phyloP scores from a whole-genome alignment of 2,113 vertebrate species.

The Petrocephalus microphthalmus region DNA sequence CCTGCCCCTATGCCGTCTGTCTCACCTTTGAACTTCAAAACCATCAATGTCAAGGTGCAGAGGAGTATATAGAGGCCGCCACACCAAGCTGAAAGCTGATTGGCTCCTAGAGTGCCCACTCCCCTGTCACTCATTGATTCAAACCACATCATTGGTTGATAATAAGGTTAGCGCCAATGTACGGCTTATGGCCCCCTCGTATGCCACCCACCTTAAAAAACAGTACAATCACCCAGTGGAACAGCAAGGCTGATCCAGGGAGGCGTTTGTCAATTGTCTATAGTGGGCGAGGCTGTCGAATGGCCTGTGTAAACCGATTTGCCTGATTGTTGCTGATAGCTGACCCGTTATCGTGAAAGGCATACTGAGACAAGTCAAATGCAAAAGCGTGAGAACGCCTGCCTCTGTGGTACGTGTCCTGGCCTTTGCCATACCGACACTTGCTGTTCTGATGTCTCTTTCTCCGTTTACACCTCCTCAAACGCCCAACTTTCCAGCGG shows the following conservation, averaged over 20 bases:
- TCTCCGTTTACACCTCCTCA: too few relatives aligned
- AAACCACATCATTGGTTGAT: not conserved
- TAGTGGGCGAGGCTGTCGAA: not conserved
- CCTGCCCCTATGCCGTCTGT: not conserved
- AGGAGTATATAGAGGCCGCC: not conserved
- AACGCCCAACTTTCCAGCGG: too few relatives aligned
- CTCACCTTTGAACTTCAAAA: conserved; percentile 27
- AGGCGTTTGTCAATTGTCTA: not conserved
- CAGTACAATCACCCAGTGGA: not conserved
- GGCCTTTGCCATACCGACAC: too few relatives aligned
- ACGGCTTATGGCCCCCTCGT: not conserved
- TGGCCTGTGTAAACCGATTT: not conserved
- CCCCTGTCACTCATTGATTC: not conserved
- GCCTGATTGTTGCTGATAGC: not conserved
- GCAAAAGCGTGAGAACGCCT: not conserved
- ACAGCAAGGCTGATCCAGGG: not conserved
- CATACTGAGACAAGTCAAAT: not conserved
- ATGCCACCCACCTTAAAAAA: not conserved
- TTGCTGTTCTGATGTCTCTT: too few relatives aligned
- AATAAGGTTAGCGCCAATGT: not conserved
- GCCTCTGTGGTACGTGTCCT: not conserved
- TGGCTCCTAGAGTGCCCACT: not conserved
- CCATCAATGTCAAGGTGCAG: conserved; percentile 28
- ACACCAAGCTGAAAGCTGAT: not conserved
- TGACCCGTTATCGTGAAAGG: not conserved